Evolutionary conservation across 2,888 invertebrate species (phyloP).

Genomic region (Hydrotaea cyrtoneurina): DNA sequence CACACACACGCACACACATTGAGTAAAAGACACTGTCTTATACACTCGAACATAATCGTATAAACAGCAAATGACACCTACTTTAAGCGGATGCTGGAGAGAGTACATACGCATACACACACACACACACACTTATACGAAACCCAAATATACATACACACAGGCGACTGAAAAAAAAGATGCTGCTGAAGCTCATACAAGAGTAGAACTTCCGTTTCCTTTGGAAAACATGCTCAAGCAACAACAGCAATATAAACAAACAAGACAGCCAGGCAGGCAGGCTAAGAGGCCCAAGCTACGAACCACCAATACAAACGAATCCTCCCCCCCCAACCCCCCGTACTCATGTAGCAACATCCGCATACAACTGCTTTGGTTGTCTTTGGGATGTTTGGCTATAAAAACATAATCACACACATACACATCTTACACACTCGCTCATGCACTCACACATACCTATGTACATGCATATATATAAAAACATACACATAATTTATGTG

Average conservation of each 20-base stretch:
- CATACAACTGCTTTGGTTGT: background rate
- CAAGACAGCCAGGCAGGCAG: slow-evolving; percentile 35
- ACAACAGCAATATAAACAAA: slow-evolving; percentile 51
- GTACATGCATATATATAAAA: background rate
- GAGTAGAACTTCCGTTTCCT: slow-evolving; percentile 64
- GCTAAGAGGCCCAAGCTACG: background rate
- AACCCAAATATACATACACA: background rate
- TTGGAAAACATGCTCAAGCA: slow-evolving; percentile 53
- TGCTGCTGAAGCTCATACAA: slow-evolving; percentile 48
- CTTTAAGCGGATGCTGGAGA: slow-evolving; percentile 14
- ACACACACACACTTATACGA: background rate
- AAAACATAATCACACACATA: slow-evolving; percentile 24
- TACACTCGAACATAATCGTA: slow-evolving; percentile 8
- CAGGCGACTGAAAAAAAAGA: background rate
- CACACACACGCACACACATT: background rate
- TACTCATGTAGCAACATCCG: background rate
- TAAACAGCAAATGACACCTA: slow-evolving; percentile 58
- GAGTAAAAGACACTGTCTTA: slow-evolving; percentile 16
- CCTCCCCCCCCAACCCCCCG: background rate
- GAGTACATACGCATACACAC: background rate
- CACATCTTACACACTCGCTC: background rate
- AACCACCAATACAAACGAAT: background rate
- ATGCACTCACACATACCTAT: background rate
- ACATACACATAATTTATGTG: slow-evolving; percentile 60
- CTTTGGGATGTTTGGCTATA: background rate